phyloP scores from a whole-genome alignment of 1,140 invertebrate species.

The Nasonia giraulti region DNA sequence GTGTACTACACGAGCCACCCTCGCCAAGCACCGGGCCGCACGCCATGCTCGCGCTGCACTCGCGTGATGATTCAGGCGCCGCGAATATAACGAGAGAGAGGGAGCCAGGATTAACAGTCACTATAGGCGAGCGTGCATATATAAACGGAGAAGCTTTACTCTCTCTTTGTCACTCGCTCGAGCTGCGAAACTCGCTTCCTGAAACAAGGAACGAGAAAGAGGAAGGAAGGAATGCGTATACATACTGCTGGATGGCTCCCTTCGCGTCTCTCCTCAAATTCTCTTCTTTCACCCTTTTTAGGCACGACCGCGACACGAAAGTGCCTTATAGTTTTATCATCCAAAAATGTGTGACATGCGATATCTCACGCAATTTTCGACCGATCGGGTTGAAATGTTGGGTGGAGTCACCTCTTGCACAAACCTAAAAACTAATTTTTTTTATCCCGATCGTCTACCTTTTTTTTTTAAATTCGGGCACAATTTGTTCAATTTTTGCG shows the following conservation, averaged over 20 bases:
- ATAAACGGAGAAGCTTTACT: neutral
- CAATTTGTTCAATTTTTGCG: no score
- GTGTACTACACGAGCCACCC: neutral
- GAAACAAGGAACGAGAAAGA: neutral
- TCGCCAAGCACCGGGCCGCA: constrained; percentile 3
- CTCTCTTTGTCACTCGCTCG: neutral
- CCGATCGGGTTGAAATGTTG: no score
- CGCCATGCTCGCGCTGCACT: neutral
- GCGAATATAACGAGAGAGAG: constrained; percentile 12
- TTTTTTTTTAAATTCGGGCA: no score
- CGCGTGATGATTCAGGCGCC: constrained; percentile 20
- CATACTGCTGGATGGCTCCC: neutral
- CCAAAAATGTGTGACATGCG: no score
- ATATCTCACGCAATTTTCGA: no score
- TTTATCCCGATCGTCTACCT: no score
- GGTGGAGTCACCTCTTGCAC: no score
- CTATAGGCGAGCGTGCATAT: neutral
- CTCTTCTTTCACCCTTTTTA: neutral
- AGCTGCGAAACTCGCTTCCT: neutral
- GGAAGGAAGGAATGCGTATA: neutral
- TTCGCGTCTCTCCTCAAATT: neutral
- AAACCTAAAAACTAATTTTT: no score
- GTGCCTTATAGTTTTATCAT: no score
- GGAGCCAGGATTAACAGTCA: neutral
- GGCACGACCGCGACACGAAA: no score